phyloP scores from a whole-genome alignment of 1,140 invertebrate genomes.

The Dreissena rostriformis region DNA sequence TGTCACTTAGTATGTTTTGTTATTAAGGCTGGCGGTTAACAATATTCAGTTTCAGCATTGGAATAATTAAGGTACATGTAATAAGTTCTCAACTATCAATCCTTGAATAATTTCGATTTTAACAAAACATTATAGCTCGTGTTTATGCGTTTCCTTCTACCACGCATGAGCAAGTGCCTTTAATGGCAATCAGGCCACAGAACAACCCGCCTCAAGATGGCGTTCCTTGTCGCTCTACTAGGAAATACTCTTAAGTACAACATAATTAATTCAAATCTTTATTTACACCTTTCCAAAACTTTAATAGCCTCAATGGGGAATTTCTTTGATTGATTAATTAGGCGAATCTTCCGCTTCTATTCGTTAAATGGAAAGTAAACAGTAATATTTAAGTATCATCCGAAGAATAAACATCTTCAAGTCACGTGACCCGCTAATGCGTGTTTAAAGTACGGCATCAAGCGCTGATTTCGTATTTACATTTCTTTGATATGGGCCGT shows the following conservation, averaged over 20 bases:
- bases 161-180: too few species aligned
- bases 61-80: too few species aligned
- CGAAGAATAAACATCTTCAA: constrained; percentile 27
- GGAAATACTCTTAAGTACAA: background rate
- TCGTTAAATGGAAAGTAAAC: constrained; percentile 56
- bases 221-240: too few species aligned
- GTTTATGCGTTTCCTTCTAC: too few species aligned
- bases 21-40: too few species aligned
- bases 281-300: constrained; percentile 43
- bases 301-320: constrained; percentile 41
- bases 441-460: constrained; percentile 42
- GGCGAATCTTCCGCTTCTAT: constrained; percentile 18
- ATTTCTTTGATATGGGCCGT: constrained; percentile 45
- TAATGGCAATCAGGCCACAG: too few species aligned
- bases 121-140: too few species aligned
- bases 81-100: too few species aligned
- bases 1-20: too few species aligned
- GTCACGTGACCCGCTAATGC: constrained; percentile 44
- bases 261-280: constrained; percentile 43
- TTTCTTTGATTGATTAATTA: constrained; percentile 48
- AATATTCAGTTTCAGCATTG: too few species aligned
- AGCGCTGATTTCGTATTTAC: constrained; percentile 43
- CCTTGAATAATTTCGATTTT: too few species aligned
- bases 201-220: too few species aligned
- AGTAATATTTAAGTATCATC: constrained; percentile 54